Percentiles rank a stretch among this genome's conserved stretches.
These are phyloP conservation scores for Urocyon cinereoargenteus DNA, from an alignment of 2,797 vertebrate genomes.

Conservation along the genomic window DNA sequence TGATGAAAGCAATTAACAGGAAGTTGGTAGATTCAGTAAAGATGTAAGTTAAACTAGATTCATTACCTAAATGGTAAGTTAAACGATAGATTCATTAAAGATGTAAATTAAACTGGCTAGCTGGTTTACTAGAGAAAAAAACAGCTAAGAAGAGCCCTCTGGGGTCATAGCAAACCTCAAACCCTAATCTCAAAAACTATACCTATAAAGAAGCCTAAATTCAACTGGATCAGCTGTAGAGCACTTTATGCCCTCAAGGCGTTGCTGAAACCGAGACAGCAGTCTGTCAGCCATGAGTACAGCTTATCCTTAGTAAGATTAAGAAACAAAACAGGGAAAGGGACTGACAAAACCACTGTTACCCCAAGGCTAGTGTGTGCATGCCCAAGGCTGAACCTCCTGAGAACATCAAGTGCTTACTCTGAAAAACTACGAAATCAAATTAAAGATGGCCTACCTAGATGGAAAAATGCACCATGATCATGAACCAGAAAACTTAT, in stretches of 20 bases:
- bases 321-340: background rate
- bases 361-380: background rate
- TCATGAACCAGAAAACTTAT: background rate
- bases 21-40: background rate
- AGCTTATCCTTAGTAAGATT: background rate
- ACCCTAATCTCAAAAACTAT: slow-evolving; percentile 22
- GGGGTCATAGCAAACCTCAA: background rate
- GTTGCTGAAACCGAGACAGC: background rate
- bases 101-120: background rate
- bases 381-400: background rate
- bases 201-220: background rate
- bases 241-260: background rate
- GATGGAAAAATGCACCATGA: background rate
- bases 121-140: background rate
- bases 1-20: background rate
- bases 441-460: background rate
- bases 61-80: background rate
- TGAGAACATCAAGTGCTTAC: background rate
- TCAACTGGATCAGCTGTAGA: background rate
- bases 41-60: background rate
- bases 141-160: background rate
- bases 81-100: background rate
- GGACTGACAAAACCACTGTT: background rate
- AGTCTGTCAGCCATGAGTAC: background rate
- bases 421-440: slow-evolving; percentile 4